A percentile compares a stretch with the other conserved stretches of the same genome.
These are phyloP conservation scores for Pelochelys cantorii DNA, from an alignment of 2,797 vertebrate genomes.

Conservation along the genomic window DNA sequence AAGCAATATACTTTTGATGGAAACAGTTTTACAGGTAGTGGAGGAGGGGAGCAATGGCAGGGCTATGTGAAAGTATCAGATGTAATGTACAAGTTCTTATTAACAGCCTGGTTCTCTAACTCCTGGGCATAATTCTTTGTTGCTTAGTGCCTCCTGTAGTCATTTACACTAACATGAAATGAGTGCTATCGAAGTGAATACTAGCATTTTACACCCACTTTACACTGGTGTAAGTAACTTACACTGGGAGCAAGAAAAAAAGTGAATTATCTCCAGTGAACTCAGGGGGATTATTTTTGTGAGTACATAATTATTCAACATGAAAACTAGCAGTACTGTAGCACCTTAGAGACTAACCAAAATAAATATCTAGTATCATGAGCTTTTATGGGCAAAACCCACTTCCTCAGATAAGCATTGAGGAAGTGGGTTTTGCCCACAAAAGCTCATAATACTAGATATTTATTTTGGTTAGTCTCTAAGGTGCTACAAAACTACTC, in stretches of 20 bases:
- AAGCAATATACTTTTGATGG: background rate
- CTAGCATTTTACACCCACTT: background rate
- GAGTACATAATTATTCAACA: background rate
- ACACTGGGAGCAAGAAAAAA: background rate
- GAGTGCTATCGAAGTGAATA: background rate
- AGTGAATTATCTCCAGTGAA: background rate
- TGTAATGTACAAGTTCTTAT: background rate
- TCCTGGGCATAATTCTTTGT: background rate
- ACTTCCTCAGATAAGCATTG: too few species aligned
- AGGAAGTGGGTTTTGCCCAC: too few species aligned
- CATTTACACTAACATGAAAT: background rate
- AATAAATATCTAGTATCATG: too few species aligned
- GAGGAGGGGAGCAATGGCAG: background rate
- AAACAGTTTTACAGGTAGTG: background rate
- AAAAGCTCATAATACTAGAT: too few species aligned
- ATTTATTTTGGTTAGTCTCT: too few species aligned
- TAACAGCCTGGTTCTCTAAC: background rate
- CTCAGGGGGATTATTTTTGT: background rate
- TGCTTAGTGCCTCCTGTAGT: background rate
- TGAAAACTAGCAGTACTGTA: background rate
- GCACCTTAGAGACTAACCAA: too few species aligned
- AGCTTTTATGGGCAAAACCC: too few species aligned
- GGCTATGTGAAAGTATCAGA: accelerated
- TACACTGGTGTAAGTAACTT: background rate
- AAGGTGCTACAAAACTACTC: too few species aligned